Evolutionary conservation across 2,888 invertebrate genomes (phyloP).

Genomic region (Asteroscopus sphinx): DNA sequence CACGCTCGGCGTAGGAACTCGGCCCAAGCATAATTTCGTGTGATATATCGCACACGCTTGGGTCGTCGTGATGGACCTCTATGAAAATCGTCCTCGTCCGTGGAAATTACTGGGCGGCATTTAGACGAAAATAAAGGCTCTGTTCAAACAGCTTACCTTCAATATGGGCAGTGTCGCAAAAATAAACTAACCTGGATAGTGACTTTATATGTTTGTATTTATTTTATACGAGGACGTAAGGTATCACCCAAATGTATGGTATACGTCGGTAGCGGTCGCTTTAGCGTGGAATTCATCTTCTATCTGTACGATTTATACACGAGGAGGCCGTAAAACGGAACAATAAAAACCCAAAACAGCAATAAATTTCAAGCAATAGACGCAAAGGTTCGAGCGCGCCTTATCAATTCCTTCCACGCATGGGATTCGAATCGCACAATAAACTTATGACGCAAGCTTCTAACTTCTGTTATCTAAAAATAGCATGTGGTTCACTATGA

Average conservation of each 20-base stretch:
- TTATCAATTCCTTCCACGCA: slow-evolving; percentile 89
- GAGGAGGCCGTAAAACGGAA: slow-evolving; percentile 90
- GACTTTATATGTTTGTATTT: slow-evolving; percentile 60
- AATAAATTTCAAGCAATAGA: slow-evolving; percentile 90
- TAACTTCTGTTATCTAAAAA: slow-evolving; percentile 54
- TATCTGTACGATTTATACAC: slow-evolving; percentile 89
- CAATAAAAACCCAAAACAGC: slow-evolving; percentile 91
- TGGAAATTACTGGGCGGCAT: slow-evolving; percentile 68
- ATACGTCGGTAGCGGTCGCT: slow-evolving; percentile 83
- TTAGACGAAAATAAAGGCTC: slow-evolving; percentile 66
- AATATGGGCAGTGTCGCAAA: slow-evolving; percentile 53
- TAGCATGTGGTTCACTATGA: slow-evolving; percentile 31
- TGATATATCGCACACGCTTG: slow-evolving; percentile 85
- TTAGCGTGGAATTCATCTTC: slow-evolving; percentile 86
- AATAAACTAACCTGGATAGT: slow-evolving; percentile 54
- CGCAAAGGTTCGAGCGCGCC: slow-evolving; percentile 88
- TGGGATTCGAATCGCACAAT: slow-evolving; percentile 83
- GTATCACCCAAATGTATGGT: slow-evolving; percentile 75
- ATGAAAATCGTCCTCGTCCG: slow-evolving; percentile 78
- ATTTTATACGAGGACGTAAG: slow-evolving; percentile 71
- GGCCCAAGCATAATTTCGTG: slow-evolving; percentile 86
- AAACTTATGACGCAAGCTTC: slow-evolving; percentile 85
- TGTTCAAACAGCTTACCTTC: slow-evolving; percentile 55
- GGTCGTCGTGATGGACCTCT: slow-evolving; percentile 81
- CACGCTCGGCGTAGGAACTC: slow-evolving; percentile 78